A percentile compares a stretch with the other conserved stretches of the same genome.
Evolutionary conservation across 2,113 vertebrate genomes (phyloP).

Genomic region (Uropsilus gracilis): DNA sequence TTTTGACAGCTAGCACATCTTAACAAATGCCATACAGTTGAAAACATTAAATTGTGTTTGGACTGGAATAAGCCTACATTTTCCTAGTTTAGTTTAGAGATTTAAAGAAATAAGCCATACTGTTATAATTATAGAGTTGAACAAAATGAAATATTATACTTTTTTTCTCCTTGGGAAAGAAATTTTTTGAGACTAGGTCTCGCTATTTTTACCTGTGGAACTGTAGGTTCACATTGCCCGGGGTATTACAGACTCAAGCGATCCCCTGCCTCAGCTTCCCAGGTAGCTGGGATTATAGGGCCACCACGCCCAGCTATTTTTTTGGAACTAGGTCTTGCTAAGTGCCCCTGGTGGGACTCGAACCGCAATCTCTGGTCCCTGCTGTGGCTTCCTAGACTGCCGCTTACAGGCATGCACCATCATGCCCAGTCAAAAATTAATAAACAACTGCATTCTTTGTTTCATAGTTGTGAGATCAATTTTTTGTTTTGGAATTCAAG

Average conservation of each 20-base stretch:
- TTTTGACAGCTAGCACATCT: conserved; percentile 82
- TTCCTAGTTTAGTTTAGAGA: conserved; percentile 70
- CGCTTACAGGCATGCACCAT: too few species aligned
- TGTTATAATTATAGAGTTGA: conserved; percentile 55
- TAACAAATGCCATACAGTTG: conserved; percentile 78
- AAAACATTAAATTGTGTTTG: conserved; percentile 80
- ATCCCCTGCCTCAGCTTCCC: too few species aligned
- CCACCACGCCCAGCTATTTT: too few species aligned
- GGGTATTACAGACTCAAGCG: too few species aligned
- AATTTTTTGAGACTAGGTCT: conserved; percentile 62
- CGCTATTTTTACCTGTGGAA: too few species aligned
- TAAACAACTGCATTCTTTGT: neutral
- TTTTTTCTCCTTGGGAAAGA: conserved; percentile 69
- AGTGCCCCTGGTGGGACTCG: too few species aligned
- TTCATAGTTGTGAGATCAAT: conserved; percentile 1
- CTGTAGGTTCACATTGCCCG: too few species aligned
- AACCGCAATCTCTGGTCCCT: too few species aligned
- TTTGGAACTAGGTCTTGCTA: too few species aligned
- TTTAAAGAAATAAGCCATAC: conserved; percentile 55
- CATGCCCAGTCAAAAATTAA: too few species aligned
- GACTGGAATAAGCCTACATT: conserved; percentile 62
- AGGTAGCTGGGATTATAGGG: too few species aligned
- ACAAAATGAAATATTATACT: conserved; percentile 70
- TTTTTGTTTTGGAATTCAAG: conserved; percentile 56
- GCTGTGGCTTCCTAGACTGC: too few species aligned